phyloP scores from a whole-genome alignment of 2,113 vertebrate species.

The Paramormyrops kingsleyae region DNA sequence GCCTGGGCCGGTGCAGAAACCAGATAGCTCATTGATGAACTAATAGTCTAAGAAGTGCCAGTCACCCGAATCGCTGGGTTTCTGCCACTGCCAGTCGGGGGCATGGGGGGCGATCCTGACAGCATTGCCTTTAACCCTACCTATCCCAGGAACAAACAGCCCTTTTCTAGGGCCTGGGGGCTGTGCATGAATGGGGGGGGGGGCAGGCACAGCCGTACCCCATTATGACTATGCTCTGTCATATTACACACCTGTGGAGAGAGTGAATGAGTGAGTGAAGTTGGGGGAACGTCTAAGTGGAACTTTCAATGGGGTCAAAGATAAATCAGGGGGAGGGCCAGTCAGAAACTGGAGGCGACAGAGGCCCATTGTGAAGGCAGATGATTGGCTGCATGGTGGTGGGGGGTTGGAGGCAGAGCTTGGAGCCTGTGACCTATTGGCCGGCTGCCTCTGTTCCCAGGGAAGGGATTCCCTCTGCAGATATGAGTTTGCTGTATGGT shows the following conservation, averaged over 20 bases:
- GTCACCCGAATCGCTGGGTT: constrained; percentile 35
- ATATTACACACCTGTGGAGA: background rate
- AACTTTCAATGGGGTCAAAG: background rate
- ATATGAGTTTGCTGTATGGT: background rate
- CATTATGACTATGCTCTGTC: background rate
- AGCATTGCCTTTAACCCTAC: constrained; percentile 21
- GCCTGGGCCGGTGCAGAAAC: background rate
- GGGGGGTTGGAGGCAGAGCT: background rate
- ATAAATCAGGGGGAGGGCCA: background rate
- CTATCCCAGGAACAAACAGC: constrained; percentile 47
- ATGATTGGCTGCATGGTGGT: constrained; percentile 3
- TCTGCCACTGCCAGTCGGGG: constrained; percentile 26
- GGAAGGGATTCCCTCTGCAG: background rate
- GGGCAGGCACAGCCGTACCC: background rate
- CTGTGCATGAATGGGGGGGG: too few relatives aligned
- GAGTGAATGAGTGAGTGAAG: background rate
- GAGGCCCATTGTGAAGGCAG: background rate
- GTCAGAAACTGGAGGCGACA: background rate
- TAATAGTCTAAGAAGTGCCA: constrained; percentile 32
- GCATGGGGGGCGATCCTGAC: constrained; percentile 13
- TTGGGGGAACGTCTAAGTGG: background rate
- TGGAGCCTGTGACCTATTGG: background rate
- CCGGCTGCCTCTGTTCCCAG: background rate
- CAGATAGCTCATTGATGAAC: constrained; percentile 36
- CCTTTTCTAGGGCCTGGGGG: background rate